Base-by-base conservation (phyloP, 2,888 invertebrate genomes). In the Xestobium rufovillosum region DNA sequence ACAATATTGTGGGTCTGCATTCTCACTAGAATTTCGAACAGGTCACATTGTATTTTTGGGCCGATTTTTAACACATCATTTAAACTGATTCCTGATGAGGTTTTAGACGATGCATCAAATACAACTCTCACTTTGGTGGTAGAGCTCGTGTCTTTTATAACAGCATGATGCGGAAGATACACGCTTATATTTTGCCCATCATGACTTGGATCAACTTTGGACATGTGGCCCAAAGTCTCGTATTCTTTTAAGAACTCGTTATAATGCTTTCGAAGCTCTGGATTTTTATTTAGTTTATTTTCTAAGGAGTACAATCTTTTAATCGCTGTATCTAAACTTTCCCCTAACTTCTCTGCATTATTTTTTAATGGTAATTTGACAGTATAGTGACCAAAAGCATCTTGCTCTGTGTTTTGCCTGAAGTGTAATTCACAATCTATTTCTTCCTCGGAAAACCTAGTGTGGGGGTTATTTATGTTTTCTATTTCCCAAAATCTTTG, bases 201-300 rank as follows among this genome's bases (percentile, higher is more conserved):
- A n/a, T n/a, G n/a, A n/a, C n/a, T n/a, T n/a, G 3, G 14, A n/a
- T n/a, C 9, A 25, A 16, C 14, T 19, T 23, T 11, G 6, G 25
- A 30, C 53, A 53, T 54, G 36, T 55, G 52, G 2, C 40, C 41
- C 23, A 53, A 26, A 6, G 26, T 13, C 13, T 36, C 11, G 38
- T 51, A 54, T 41, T 54, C 49, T 3, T 36, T 30, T 36, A 47
- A 44, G 15, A 47, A 44, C 15, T 37, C 19, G 13, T 12, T 14
- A 29, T 47, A 48, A 16, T 43, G 12, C 6, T 16, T n/a, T 8
- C 33, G 23, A 8, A 44, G 19, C 9, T 30, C 14, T 9, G 30
- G 27, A 25, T 38, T 31, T 15, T 13, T 12, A 17, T 9, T 8
- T 10, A 39, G 43, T 43, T 40, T 37, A 13, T 25, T 30, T 34